Evolutionary conservation across 2,888 invertebrate species (phyloP).

Genomic region (Thelaira solivaga): DNA sequence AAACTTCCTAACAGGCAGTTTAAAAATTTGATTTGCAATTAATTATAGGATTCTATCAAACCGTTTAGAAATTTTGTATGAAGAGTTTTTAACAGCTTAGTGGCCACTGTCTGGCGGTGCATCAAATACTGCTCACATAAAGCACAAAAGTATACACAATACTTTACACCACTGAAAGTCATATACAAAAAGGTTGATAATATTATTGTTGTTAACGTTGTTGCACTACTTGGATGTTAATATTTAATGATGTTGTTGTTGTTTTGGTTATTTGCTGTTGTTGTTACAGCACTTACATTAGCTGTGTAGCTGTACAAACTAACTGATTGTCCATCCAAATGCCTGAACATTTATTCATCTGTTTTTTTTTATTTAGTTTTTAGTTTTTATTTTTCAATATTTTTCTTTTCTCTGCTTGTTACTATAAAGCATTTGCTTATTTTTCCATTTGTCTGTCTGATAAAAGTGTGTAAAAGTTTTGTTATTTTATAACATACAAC

Average conservation of each 20-base stretch:
- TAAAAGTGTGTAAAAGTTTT: slow-evolving; percentile 9
- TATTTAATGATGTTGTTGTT: slow-evolving; percentile 7
- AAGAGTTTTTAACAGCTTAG: no score
- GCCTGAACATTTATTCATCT: slow-evolving; percentile 49
- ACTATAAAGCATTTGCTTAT: slow-evolving; percentile 48
- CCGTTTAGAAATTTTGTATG: no score
- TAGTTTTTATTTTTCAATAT: not conserved
- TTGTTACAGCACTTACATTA: slow-evolving; percentile 45
- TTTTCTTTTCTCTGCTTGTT: not conserved
- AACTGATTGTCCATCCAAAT: slow-evolving; percentile 46
- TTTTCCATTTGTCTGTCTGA: slow-evolving; percentile 2
- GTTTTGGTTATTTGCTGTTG: not conserved
- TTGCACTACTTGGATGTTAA: not conserved
- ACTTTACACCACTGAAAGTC: slow-evolving; percentile 24
- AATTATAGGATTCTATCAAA: no score
- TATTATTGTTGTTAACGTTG: slow-evolving; percentile 16
- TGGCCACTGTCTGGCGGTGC: slow-evolving; percentile 51
- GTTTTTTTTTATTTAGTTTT: not conserved
- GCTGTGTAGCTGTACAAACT: slow-evolving; percentile 24
- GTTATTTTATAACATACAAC: slow-evolving; percentile 16
- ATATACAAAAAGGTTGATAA: slow-evolving; percentile 45
- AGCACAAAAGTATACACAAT: slow-evolving; percentile 13
- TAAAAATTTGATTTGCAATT: no score
- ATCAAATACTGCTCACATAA: slow-evolving; percentile 42
- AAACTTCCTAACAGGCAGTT: no score